Base-by-base conservation (phyloP, 2,888 invertebrate genomes). In the Drosophila nigritarsus region DNA sequence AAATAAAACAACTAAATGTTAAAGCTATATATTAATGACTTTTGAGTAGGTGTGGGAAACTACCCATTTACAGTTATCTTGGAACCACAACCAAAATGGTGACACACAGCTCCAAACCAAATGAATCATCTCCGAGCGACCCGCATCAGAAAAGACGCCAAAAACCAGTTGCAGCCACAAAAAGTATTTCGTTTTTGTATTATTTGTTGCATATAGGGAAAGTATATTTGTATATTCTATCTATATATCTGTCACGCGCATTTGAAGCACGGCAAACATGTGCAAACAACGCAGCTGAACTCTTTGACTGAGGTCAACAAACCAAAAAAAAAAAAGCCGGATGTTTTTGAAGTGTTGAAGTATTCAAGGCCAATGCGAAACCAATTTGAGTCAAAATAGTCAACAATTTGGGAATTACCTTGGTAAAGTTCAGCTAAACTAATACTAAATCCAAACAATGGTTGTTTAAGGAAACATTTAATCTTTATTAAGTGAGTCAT, bases 1-100 rank as follows among this genome's bases (percentile, higher is more conserved):
- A 78, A 83, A 87, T 87, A 83, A 87, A 83, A 51, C 62, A 75
- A 82, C 73, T 83, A 74, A 84, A 84, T 87, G 79, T 75, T 82
- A 72, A 63, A 53, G 50, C 15, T 48, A 36, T 42, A 15, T 30
- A 29, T 2, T 2, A 34, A 30, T 30, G 13, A 24, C 4, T 36
- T 2, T n/a, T 36, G 34, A 30, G 27, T 48, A 24, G 24, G 32
- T 11, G 4, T 6, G 45, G 29, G 20, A 48, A 66, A 63, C 34
- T 65, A 18, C 34, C 45, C 73, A 78, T 78, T 42, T 11, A 2
- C 20, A 9, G 2, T 11, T 20, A 2, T 5, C n/a, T 20, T 5
- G 20, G 4, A 11, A 20, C 2, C 20, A 15, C 20, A 20, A 7
- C 73, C 73, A 88, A 88, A 60, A 63, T 68, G 74, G 67, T 83